Evolutionary conservation across 1,140 invertebrate species (phyloP), one percentile per base, ranked within the genome.

Genomic region (Varroa destructor): DNA sequence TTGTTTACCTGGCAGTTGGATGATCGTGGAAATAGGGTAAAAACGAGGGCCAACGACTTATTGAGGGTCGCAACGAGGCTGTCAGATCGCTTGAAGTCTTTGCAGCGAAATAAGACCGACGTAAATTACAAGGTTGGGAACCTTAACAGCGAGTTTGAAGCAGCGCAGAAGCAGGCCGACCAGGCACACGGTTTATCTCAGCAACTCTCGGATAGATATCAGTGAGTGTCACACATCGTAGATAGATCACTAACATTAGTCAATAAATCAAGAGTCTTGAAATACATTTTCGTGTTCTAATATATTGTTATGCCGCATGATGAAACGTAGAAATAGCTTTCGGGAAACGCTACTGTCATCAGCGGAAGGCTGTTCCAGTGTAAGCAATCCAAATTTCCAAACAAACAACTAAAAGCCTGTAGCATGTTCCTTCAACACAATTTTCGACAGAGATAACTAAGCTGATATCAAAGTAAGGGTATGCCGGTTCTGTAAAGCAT

Each of bases 181-280:
- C 40, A 67, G 12, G 61, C 61, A 14, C 61, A 67, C 61, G 37
- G 40, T 12, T 12, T 67, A 46, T 67, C 61, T 40, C 40, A 67
- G 61, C 40, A 12, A 14, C 61, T 67, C 12, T 43, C 12, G 12
- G 40, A 36, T 40, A 67, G 46, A 67, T 67, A 67, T 67, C 61
- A 67, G 61, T 67, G 12, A 67, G 61, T 40, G 12, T 46, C n/a
- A 10, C 10, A 12, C n/a, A n/a, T 12, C 10, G 10, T n/a, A 12
- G 55, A 56, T 56, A 10, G 10, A 12, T 56, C 55, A 56, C 10
- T n/a, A 56, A 56, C n/a, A n/a, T 56, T n/a, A 12, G 10, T 56
- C 55, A 56, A n/a, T 56, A 56, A 12, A 56, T 56, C 55, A 10
- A 56, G 55, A 56, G 55, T 56, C n/a, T n/a, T n/a, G 55, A n/a